Conservation (phyloP, 2,113 vertebrate genomes). For the Megaceryle torquata region DNA sequence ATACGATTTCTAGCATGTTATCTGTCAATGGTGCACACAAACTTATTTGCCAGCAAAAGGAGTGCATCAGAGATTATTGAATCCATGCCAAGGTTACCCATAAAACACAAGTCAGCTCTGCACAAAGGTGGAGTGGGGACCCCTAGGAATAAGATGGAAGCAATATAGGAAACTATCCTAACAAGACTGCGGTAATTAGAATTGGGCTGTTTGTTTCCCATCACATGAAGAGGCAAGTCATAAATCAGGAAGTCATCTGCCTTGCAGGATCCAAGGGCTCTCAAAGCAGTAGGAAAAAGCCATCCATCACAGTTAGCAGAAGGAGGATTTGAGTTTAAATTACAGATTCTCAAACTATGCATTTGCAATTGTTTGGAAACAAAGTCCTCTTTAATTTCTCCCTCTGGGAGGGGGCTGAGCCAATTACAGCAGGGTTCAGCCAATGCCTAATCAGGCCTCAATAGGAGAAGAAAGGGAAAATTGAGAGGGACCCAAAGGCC, state of each 20-base stretch:
- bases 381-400: background rate
- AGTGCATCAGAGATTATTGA: background rate
- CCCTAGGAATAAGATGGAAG: background rate
- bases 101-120: background rate
- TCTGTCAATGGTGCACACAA: rapidly evolving
- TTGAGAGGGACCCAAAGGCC: background rate
- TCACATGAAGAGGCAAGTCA: background rate
- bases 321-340: conserved; percentile 24
- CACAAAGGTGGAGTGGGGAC: background rate
- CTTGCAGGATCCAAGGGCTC: background rate
- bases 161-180: background rate
- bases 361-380: conserved; percentile 34
- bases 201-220: background rate
- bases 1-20: background rate
- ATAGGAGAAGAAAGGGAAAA: background rate
- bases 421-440: background rate
- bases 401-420: background rate
- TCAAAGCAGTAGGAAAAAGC: conserved; percentile 23
- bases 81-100: background rate
- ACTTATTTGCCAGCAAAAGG: background rate
- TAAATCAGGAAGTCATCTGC: conserved; percentile 54
- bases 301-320: conserved; percentile 33
- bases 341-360: background rate
- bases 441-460: background rate
- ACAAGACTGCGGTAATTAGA: background rate